Evolutionary conservation across 2,888 invertebrate species (phyloP), one percentile per base, ranked within the genome.

Genomic region (Spilosoma lubricipeda): DNA sequence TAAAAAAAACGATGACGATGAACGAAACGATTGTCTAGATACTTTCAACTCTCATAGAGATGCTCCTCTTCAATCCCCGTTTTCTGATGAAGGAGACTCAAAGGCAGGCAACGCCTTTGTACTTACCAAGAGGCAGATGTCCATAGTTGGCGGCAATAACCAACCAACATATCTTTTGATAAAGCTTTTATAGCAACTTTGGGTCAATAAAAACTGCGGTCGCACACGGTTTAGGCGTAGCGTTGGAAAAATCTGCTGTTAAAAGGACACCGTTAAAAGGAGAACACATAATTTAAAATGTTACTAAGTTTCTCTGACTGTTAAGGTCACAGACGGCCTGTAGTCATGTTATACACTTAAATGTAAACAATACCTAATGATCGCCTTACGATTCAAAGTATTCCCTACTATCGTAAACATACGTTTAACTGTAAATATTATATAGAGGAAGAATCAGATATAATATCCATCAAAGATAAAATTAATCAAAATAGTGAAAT

Each of bases 161-260:
- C 20, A 4, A 48, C 18, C 20, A n/a, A n/a, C n/a, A n/a, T n/a
- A n/a, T n/a, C n/a, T n/a, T n/a, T n/a, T n/a, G n/a, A n/a, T n/a
- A 67, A 76, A 83, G 64, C 42, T 75, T 85, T 83, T 77, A 72
- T 71, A 67, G 72, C 33, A 9, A 73, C 68, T 56, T 27, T 9
- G 20, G 36, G 69, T 20, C 75, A 36, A 67, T 78, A 39, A 9
- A 39, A 67, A 72, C 72, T 39, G 39, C 11, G 52, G 71, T 69
- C 23, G 36, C 45, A 77, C 27, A 69, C 20, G 48, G 33, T 64
- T 52, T 65, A 48, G 64, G 71, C 33, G 39, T 59, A 33, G 20
- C 39, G 20, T n/a, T 20, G 36, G 39, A n/a, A n/a, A 33, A 71
- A 48, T 20, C n/a, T n/a, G n/a, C 42, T 39, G 20, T 5, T n/a